Evolutionary conservation across 2,797 vertebrate species (phyloP), one percentile per base, ranked within the genome.

Genomic region (Pseudotriccus pelzelni): DNA sequence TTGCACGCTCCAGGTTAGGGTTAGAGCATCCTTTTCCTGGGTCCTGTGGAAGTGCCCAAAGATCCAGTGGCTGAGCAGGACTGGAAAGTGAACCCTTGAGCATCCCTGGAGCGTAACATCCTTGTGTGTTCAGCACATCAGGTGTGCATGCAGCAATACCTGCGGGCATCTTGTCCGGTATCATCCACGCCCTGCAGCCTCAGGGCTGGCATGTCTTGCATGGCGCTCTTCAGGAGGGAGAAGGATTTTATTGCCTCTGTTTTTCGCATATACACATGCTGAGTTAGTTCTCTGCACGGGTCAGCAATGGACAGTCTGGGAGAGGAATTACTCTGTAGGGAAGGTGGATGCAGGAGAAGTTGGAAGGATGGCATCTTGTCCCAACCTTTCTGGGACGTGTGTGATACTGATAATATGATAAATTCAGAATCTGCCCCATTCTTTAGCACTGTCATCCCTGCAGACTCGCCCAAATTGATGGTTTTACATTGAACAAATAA

Each of bases 111-210:
- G 28, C 2, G 0, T 34, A 7, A 30, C 24, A 50, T 25, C 34
- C 34, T 46, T 18, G 36, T 14, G 21, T 56, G 56, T 69, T 59
- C 9, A 46, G 34, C 37, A 66, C 30, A 21, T 50, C 18, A 0
- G 5, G 12, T 47, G 36, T 34, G 76, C 49, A 6, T 19, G 50
- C 39, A 27, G 62, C 36, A n/a, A 2, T 55, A 27, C 12, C 46
- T 41, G 39, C 1, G 1, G n/a, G 23, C 52, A n/a, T n/a, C 18
- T 0, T 1, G 1, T 41, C 0, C 36, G 18, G 3, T 79, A 9
- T 32, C 30, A 14, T 44, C 58, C 43, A 23, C 64, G 36, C 27
- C 4, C 36, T 58, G 44, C 43, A 68, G n/a, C 68, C 59, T 76
- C 55, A 17, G 64, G 50, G 60, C 17, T 46, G 73, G 34, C 10